phyloP scores from a whole-genome alignment of 37 sponge, comb jelly and placozoan genomes.

The Hormiphora californensis region DNA sequence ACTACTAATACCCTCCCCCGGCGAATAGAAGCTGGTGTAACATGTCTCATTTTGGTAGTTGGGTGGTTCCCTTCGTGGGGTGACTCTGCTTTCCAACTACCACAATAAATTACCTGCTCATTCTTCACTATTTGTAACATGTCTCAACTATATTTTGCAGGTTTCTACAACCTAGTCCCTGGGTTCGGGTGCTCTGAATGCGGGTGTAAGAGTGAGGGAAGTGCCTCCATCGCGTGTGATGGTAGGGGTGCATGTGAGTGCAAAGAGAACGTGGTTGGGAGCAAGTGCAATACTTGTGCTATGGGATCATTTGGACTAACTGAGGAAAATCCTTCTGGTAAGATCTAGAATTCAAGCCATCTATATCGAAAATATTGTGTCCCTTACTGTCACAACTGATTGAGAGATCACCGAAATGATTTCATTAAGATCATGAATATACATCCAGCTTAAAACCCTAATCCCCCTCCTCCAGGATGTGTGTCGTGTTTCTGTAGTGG shows the following conservation, averaged over 20 bases:
- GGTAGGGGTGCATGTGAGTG: constrained; percentile 42
- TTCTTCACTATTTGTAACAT: neutral
- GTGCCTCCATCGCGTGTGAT: neutral
- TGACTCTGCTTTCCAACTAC: neutral
- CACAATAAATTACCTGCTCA: neutral
- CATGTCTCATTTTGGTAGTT: neutral
- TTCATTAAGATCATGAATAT: too few relatives aligned
- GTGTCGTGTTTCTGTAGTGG: too few relatives aligned
- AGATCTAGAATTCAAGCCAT: too few relatives aligned
- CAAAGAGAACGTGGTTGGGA: constrained; percentile 43
- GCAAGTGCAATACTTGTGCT: constrained; percentile 52
- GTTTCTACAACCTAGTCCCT: constrained; percentile 40
- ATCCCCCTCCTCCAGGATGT: too few relatives aligned
- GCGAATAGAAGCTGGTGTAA: too few relatives aligned
- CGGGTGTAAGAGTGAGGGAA: neutral
- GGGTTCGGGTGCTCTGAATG: constrained; percentile 9
- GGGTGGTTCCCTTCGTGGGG: neutral
- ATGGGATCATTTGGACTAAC: constrained; percentile 29
- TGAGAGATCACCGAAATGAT: too few relatives aligned
- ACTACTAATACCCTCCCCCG: too few relatives aligned
- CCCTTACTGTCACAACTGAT: too few relatives aligned
- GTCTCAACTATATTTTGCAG: neutral
- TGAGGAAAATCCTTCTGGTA: too few relatives aligned
- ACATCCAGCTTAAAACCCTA: too few relatives aligned
- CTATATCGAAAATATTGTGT: too few relatives aligned